A percentile compares a stretch with the other conserved stretches of the same genome.
Conservation (phyloP, 2,113 vertebrate species). For the Camelus dromedarius region DNA sequence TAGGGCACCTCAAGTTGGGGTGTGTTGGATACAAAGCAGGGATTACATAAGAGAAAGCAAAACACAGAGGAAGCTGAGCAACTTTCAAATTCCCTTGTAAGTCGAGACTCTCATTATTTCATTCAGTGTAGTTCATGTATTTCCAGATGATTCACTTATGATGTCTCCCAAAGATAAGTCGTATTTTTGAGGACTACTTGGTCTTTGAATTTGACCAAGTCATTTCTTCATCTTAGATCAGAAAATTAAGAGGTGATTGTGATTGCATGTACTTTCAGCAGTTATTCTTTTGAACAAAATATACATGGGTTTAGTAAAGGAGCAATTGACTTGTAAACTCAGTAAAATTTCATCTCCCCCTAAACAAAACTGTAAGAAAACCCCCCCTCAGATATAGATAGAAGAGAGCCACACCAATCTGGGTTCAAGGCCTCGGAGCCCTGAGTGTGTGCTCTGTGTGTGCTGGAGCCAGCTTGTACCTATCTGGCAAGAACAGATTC, state of each 20-base stretch:
- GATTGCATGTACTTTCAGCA: not conserved
- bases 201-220: not conserved
- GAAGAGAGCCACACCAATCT: not conserved
- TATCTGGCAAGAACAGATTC: not conserved
- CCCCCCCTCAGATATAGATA: not conserved
- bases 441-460: not conserved
- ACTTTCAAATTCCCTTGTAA: not conserved
- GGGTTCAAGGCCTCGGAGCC: not conserved
- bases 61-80: not conserved
- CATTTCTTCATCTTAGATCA: not conserved
- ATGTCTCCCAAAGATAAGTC: not conserved
- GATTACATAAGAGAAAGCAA: not conserved
- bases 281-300: not conserved
- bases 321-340: not conserved
- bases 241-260: not conserved
- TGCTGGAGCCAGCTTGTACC: too few species aligned
- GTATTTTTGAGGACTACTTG: not conserved
- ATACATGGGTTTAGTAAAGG: not conserved
- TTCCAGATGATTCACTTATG: not conserved
- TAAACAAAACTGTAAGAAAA: not conserved
- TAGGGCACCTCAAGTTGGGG: not conserved
- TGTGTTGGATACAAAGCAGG: not conserved
- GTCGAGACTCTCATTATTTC: not conserved
- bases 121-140: not conserved
- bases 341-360: not conserved